Conservation (phyloP, 2,113 vertebrate genomes). For the Campylomormyrus tamandua region DNA sequence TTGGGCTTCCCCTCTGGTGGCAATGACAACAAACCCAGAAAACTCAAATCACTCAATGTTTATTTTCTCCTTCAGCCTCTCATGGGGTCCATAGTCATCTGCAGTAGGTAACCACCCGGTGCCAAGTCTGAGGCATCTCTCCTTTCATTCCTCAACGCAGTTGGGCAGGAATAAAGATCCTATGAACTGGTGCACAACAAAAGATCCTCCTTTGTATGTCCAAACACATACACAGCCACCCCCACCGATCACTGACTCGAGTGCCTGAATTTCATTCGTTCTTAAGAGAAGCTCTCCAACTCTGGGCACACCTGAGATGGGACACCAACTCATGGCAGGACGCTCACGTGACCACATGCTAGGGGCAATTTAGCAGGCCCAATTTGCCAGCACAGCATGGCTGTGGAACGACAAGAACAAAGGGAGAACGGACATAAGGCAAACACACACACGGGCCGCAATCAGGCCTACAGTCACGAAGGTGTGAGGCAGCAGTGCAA, state of each 20-base stretch:
- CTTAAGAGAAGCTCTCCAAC: background rate
- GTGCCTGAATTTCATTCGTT: background rate
- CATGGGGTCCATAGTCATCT: background rate
- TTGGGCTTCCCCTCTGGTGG: background rate
- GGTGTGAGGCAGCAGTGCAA: background rate
- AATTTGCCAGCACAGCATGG: background rate
- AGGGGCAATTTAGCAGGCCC: background rate
- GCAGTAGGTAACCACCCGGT: background rate
- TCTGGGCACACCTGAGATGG: background rate
- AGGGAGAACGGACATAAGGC: background rate
- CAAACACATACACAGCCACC: background rate
- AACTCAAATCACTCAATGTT: background rate
- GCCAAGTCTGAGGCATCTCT: background rate
- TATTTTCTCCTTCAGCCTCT: background rate
- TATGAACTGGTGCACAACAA: background rate
- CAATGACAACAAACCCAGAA: background rate
- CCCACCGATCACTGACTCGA: background rate
- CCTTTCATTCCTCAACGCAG: background rate
- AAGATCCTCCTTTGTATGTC: background rate
- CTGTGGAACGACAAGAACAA: background rate
- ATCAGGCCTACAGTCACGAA: background rate
- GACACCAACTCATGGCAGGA: background rate
- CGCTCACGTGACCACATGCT: background rate
- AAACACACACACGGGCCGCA: background rate
- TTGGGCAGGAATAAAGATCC: background rate